Base-by-base conservation (phyloP, 1,140 invertebrate species). In the Onthophagus taurus region DNA sequence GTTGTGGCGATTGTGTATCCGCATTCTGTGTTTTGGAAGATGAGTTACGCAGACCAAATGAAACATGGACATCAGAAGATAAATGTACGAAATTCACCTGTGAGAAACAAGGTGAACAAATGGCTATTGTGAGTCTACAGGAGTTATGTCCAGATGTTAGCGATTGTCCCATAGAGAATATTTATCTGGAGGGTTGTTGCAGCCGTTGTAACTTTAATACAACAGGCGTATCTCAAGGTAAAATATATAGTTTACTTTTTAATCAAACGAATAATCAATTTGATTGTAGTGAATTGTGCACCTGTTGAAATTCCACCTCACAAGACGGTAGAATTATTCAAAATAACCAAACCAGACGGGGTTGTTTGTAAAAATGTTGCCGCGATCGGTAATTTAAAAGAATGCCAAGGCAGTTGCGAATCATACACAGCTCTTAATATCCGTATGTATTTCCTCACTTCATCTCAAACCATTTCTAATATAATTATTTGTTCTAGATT, bases 1-100 rank as follows among this genome's bases (percentile, higher is more conserved):
- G 85, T 61, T 89, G 85, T 53, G 85, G 85, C 3, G 65, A 73
- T 44, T 89, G 85, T 47, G 59, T 72, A 16, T 77, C 79, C 63
- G 64, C 68, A 1, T 67, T 67, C 18, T 89, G 85, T 50, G 58
- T 85, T 0, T 62, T 78, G 11, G 72, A 73, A 0, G 72, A 73
- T 2, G 63, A 65, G 6, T 72, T 78, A 29, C 58, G 71, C 21
- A 60, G 72, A 11, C 14, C 58, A 58, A 69, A 67, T n/a, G 57
- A 68, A 1, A 65, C 51, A 1, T 85, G 82, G 82, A 65, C 60
- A 17, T 80, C 78, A 0, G 45, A 53, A 0, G 80, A 85, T 56
- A 79, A 77, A 52, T 87, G 83, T 54, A 81, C 77, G 1, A 72
- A 66, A 17, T 81, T 64, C 51, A 59, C 65, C 18, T 83, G 81